Conservation (phyloP, 2,797 vertebrate genomes). For the Lacerta agilis region DNA sequence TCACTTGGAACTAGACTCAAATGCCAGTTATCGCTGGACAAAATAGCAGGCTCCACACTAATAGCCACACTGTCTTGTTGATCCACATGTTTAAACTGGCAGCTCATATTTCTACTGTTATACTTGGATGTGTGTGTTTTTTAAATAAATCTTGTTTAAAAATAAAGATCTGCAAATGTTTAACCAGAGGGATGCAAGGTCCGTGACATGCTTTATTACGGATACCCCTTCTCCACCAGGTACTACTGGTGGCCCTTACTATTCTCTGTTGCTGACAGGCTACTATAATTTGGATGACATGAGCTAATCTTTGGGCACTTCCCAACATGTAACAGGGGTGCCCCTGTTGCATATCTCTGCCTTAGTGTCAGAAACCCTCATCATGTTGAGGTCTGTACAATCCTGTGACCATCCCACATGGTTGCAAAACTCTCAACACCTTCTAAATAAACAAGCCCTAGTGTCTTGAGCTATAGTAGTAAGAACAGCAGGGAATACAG, state of each 20-base stretch:
- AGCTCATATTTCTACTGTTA: background rate
- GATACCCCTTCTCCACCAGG: background rate
- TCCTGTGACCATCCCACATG: background rate
- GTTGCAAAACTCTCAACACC: background rate
- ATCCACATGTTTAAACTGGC: background rate
- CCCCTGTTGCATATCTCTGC: background rate
- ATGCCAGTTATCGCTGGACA: background rate
- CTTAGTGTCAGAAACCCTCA: background rate
- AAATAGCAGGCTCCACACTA: background rate
- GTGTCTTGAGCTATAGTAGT: conserved; percentile 2
- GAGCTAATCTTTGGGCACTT: background rate
- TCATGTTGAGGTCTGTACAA: background rate
- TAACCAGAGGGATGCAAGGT: background rate
- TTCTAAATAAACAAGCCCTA: conserved; percentile 4
- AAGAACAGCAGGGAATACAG: conserved; percentile 41
- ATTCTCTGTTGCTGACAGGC: background rate
- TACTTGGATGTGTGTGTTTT: background rate
- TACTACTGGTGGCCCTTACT: background rate
- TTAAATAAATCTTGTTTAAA: background rate
- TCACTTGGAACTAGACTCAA: background rate
- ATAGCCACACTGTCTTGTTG: background rate
- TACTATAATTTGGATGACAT: background rate
- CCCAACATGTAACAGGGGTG: background rate
- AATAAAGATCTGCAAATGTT: background rate
- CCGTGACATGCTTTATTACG: background rate